Conservation (phyloP, 2,797 vertebrate species). For the Sebastes oblongus region DNA sequence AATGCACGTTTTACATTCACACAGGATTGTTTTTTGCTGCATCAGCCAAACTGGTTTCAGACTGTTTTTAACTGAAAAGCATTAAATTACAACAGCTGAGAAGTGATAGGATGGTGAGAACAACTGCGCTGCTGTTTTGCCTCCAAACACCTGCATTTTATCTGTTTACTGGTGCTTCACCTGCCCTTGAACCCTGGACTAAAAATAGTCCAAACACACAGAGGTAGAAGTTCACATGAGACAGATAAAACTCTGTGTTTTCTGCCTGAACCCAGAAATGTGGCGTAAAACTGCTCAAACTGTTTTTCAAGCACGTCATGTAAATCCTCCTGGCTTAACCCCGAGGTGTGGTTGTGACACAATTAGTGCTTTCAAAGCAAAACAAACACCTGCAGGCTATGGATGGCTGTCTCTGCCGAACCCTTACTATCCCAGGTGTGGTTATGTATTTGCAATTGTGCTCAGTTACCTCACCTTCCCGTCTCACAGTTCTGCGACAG, state of each 20-base stretch:
- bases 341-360: conserved; percentile 42
- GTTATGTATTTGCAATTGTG: conserved; percentile 37
- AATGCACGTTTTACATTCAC: background rate
- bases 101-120: background rate
- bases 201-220: conserved; percentile 6
- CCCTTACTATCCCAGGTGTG: conserved; percentile 31
- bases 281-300: too few relatives aligned
- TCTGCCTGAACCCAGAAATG: background rate
- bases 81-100: background rate
- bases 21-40: background rate
- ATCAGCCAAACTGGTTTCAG: conserved; percentile 1
- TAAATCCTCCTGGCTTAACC: conserved; percentile 22
- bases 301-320: background rate
- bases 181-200: conserved; percentile 34
- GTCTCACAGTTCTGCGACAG: conserved; percentile 26
- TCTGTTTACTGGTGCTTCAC: conserved; percentile 27
- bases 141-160: conserved; percentile 34
- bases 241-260: background rate
- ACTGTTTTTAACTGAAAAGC: conserved; percentile 6
- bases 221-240: conserved; percentile 40
- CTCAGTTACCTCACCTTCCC: conserved; percentile 23
- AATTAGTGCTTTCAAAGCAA: conserved; percentile 25
- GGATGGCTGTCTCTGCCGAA: conserved; percentile 6
- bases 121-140: conserved; percentile 18
- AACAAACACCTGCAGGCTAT: conserved; percentile 51